Evolutionary conservation across 92 coral and sea anemone genomes (phyloP).

Genomic region (Porites evermanni): DNA sequence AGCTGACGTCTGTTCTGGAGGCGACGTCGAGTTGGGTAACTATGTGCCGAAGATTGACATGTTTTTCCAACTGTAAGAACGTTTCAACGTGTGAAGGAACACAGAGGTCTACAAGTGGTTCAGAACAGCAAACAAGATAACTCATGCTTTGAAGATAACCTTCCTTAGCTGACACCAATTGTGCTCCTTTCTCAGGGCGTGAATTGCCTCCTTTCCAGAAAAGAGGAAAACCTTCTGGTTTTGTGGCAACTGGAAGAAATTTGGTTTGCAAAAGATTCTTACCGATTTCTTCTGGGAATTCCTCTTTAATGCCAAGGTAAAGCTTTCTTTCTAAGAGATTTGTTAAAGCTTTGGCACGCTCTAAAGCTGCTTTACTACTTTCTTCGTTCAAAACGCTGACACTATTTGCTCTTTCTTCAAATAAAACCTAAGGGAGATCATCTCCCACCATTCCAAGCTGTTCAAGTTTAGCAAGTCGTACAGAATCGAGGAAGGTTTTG

Average conservation of each 20-base stretch:
- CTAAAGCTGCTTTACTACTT: background rate
- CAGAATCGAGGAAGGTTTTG: constrained; percentile 24
- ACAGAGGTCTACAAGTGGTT: constrained; percentile 50
- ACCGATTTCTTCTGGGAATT: background rate
- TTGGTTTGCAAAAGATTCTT: constrained; percentile 1
- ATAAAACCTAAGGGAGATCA: constrained; percentile 70
- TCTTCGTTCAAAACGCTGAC: constrained; percentile 9
- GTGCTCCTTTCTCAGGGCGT: background rate
- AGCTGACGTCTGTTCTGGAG: background rate
- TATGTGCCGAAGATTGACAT: constrained; percentile 14
- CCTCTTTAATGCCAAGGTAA: background rate
- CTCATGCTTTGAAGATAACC: constrained; percentile 44
- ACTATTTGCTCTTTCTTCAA: constrained; percentile 74
- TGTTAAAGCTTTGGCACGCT: constrained; percentile 2
- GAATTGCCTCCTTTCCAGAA: constrained; percentile 65
- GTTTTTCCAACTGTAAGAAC: constrained; percentile 35
- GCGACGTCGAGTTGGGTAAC: constrained; percentile 47
- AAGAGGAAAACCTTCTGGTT: constrained; percentile 69
- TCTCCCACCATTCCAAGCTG: constrained; percentile 80
- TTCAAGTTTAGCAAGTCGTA: constrained; percentile 53
- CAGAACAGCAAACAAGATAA: constrained; percentile 70
- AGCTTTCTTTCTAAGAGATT: constrained; percentile 15
- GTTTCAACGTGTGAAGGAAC: background rate
- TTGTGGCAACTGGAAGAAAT: constrained; percentile 71
- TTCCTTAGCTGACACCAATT: constrained; percentile 62